Evolutionary conservation across 2,888 invertebrate species (phyloP), one percentile per base, ranked within the genome.

Genomic region (Spodoptera exigua): DNA sequence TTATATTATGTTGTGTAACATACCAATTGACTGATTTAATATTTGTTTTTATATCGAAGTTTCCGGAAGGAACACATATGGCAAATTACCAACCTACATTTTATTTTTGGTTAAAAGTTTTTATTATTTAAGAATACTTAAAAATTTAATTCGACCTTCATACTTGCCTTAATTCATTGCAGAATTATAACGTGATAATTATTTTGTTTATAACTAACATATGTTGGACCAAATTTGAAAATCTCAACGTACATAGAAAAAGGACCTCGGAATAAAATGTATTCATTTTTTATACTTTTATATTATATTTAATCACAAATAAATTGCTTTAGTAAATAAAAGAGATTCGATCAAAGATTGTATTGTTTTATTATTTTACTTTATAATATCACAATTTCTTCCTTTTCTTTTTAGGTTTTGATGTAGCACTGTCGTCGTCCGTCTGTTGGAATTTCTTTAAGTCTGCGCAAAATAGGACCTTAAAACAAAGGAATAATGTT

Each of bases 401-500:
- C 64, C 80, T 80, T 74, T 82, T 90, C 69, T 80, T 87, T 54
- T 84, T 89, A 27, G 85, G 96, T 60, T 84, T 87, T 11, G 71
- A 68, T 45, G 71, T 74, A 11, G 79, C 77, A 17, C 71, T 68
- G 35, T 58, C 62, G 2, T 72, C 61, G 14, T 81, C 80, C 13
- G 75, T 81, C 37, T 91, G 83, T 93, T 96, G 95, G 86, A 97
- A 96, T 89, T 96, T 95, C 90, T 96, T 96, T 58, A 98, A 89
- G 85, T 97, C 97, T n/a, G 97, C 96, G 87, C 97, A 96, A 87
- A 97, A 97, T 41, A 97, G 86, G 10, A 97, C 95, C 97, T 97
- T 84, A 4, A 95, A 27, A 27, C 9, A 27, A 27, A 27, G 27
- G 7, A 1, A 27, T 27, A 27, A 27, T 1, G 27, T 27, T 27